Percentiles rank a stretch among this genome's conserved stretches.
These are phyloP conservation scores for Misgurnus mizolepis DNA, from an alignment of 2,113 vertebrate genomes.

Conservation along the genomic window DNA sequence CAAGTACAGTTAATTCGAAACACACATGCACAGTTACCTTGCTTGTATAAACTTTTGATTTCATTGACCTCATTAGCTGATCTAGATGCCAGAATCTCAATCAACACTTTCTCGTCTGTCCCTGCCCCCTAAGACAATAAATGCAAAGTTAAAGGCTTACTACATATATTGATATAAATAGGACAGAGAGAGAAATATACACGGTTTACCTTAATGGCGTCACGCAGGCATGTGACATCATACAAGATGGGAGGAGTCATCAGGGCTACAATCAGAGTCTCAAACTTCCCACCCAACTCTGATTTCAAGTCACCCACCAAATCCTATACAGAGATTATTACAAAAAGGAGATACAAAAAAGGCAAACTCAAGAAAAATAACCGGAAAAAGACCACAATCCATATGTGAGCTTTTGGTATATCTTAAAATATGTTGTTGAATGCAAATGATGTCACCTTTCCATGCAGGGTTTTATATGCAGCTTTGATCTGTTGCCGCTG, in stretches of 20 bases:
- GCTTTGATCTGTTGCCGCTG: conserved; percentile 88
- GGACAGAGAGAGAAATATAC: no score
- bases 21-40: conserved; percentile 73
- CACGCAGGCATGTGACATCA: conserved; percentile 82
- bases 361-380: not conserved
- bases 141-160: not conserved
- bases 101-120: conserved; percentile 88
- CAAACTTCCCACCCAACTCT: conserved; percentile 91
- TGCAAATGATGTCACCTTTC: conserved; percentile 77
- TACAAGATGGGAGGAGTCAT: conserved; percentile 81
- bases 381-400: not conserved
- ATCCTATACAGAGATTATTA: conserved; percentile 73
- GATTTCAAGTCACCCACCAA: conserved; percentile 86
- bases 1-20: not conserved
- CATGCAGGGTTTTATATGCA: conserved; percentile 88
- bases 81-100: conserved; percentile 90
- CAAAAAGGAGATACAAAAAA: not conserved
- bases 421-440: no score
- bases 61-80: conserved; percentile 78
- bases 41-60: conserved; percentile 81
- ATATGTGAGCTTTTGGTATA: no score
- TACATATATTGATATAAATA: not conserved
- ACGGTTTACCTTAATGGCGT: conserved; percentile 86
- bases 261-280: conserved; percentile 84
- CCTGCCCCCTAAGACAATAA: conserved; percentile 83